These are phyloP conservation scores for Lampropteryx suffumata DNA, from an alignment of 2,888 invertebrate genomes.

Conservation along the genomic window DNA sequence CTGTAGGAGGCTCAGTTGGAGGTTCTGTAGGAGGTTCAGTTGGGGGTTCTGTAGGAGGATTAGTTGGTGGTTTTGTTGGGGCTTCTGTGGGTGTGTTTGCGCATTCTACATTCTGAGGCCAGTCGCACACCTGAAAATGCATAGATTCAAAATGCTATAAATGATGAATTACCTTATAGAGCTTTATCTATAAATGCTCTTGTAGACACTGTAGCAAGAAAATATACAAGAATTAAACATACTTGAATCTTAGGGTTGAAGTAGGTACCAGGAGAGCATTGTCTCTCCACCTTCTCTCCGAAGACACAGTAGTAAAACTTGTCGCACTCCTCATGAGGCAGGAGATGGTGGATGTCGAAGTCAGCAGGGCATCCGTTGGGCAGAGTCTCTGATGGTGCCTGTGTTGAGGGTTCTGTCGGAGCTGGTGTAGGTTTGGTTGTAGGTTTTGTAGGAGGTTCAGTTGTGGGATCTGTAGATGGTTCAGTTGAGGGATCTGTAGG, in stretches of 20 bases:
- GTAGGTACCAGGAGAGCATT: slow-evolving; percentile 34
- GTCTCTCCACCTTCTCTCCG: slow-evolving; percentile 39
- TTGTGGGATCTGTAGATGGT: slow-evolving; percentile 14
- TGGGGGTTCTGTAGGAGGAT: too few species aligned
- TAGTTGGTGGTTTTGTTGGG: background rate
- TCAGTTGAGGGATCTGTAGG: background rate
- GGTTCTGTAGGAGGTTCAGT: background rate
- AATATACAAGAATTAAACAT: background rate
- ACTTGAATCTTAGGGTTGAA: slow-evolving; percentile 43
- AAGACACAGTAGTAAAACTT: slow-evolving; percentile 48
- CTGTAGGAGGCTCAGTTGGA: slow-evolving; percentile 14
- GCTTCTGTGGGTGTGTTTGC: too few species aligned
- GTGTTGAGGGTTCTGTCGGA: background rate
- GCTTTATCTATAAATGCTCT: too few species aligned
- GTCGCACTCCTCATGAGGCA: slow-evolving; percentile 49
- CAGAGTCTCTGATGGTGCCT: slow-evolving; percentile 1
- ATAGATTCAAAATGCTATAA: too few species aligned
- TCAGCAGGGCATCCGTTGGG: slow-evolving; percentile 30
- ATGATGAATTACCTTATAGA: too few species aligned
- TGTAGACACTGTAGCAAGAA: too few species aligned
- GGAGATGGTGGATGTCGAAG: slow-evolving; percentile 37
- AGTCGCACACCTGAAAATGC: slow-evolving; percentile 1
- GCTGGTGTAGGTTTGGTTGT: background rate
- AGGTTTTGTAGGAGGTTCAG: slow-evolving; percentile 2
- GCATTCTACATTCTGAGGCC: background rate